phyloP scores from a whole-genome alignment of 2,797 vertebrate genomes.

The Helarctos malayanus region DNA sequence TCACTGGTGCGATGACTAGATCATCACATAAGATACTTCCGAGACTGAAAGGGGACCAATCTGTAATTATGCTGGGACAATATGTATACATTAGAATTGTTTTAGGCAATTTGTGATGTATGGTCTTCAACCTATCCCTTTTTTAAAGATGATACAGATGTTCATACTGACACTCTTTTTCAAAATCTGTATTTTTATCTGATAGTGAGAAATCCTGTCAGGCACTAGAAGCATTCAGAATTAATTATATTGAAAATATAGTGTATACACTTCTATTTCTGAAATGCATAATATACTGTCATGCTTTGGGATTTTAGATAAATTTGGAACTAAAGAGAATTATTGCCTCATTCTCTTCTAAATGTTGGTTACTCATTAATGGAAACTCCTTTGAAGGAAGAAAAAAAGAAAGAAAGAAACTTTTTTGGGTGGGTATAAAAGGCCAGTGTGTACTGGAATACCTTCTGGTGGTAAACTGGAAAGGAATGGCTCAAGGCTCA shows the following conservation, averaged over 20 bases:
- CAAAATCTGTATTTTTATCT: slow-evolving; percentile 54
- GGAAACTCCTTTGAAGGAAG: neutral
- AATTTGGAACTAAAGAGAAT: slow-evolving; percentile 25
- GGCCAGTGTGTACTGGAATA: neutral
- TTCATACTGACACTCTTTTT: neutral
- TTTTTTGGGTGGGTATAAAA: neutral
- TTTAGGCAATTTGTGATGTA: neutral
- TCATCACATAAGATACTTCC: neutral
- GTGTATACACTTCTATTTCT: slow-evolving; percentile 22
- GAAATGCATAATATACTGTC: neutral
- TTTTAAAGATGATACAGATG: slow-evolving; percentile 31
- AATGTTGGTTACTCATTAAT: neutral
- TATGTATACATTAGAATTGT: neutral
- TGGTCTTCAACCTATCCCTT: neutral
- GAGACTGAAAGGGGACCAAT: neutral
- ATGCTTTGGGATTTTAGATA: neutral
- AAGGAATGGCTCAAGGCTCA: neutral
- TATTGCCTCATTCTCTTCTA: neutral
- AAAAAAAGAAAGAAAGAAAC: neutral
- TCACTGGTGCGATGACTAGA: neutral
- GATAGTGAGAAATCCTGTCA: slow-evolving; percentile 7
- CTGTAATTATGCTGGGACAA: neutral
- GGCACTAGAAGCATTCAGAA: neutral
- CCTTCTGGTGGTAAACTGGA: neutral
- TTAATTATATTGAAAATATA: neutral